phyloP scores from a whole-genome alignment of 2,888 invertebrate species.

The Stenotaenia linearis region DNA sequence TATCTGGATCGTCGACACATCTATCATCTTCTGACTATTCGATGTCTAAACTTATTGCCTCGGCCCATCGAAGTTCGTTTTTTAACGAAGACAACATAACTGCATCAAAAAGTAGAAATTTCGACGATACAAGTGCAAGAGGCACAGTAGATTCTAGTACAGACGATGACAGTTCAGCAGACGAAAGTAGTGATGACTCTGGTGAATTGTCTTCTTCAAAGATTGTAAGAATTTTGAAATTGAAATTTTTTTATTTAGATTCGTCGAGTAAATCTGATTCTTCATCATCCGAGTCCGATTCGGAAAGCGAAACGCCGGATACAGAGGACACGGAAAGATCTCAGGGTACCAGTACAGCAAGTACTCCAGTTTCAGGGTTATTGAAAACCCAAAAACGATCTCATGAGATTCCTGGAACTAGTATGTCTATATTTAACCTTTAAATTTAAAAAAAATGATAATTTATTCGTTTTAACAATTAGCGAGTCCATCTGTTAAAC shows the following conservation, averaged over 20 bases:
- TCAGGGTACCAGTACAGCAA: not conserved
- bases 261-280: conserved; percentile 27
- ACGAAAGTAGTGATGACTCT: conserved; percentile 14
- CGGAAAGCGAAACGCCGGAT: conserved; percentile 18
- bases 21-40: not conserved
- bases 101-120: not conserved
- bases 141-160: not conserved
- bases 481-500: conserved; percentile 37
- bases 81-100: not conserved
- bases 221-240: too few relatives aligned
- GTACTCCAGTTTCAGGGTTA: conserved; percentile 27
- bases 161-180: conserved; percentile 15
- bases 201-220: not conserved
- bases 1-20: not conserved
- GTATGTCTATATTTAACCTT: not conserved
- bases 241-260: too few relatives aligned
- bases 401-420: not conserved
- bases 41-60: not conserved
- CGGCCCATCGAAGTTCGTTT: not conserved
- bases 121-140: not conserved
- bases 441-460: not conserved
- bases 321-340: not conserved
- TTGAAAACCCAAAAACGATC: not conserved
- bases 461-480: not conserved
- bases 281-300: conserved; percentile 26